Evolutionary conservation across 2,888 invertebrate genomes (phyloP).

Genomic region (Tubulanus polymorphus): DNA sequence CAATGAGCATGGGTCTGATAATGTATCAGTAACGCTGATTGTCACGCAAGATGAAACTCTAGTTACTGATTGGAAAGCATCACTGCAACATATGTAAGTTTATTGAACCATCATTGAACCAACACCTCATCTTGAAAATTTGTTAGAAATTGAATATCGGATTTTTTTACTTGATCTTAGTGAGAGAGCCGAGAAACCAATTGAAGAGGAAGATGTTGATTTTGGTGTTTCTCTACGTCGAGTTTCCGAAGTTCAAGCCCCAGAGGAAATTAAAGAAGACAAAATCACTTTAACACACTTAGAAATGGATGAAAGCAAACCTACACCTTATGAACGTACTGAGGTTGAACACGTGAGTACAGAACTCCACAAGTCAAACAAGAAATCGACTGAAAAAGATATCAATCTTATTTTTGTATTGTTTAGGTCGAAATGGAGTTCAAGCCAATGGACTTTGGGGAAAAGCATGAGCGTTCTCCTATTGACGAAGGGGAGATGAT

Average conservation of each 20-base stretch:
- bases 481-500: not conserved
- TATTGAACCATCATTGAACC: not conserved
- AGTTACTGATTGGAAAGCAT: slow-evolving; percentile 47
- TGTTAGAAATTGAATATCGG: not conserved
- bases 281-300: not conserved
- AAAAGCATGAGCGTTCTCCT: not conserved
- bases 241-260: no score
- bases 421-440: not conserved
- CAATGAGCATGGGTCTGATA: slow-evolving; percentile 47
- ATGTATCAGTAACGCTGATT: slow-evolving; percentile 50
- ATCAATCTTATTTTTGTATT: no score
- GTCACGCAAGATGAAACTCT: slow-evolving; percentile 50
- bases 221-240: not conserved
- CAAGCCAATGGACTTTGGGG: slow-evolving; percentile 1
- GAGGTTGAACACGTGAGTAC: slow-evolving; percentile 1
- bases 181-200: not conserved
- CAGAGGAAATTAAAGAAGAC: not conserved
- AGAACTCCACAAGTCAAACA: no score
- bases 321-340: not conserved
- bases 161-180: not conserved
- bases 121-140: not conserved
- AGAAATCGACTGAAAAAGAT: no score
- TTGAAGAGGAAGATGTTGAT: not conserved
- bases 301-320: not conserved
- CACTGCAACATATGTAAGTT: slow-evolving; percentile 46